These are phyloP conservation scores for Donacobius atricapilla DNA, from an alignment of 2,113 vertebrate genomes.

Conservation along the genomic window DNA sequence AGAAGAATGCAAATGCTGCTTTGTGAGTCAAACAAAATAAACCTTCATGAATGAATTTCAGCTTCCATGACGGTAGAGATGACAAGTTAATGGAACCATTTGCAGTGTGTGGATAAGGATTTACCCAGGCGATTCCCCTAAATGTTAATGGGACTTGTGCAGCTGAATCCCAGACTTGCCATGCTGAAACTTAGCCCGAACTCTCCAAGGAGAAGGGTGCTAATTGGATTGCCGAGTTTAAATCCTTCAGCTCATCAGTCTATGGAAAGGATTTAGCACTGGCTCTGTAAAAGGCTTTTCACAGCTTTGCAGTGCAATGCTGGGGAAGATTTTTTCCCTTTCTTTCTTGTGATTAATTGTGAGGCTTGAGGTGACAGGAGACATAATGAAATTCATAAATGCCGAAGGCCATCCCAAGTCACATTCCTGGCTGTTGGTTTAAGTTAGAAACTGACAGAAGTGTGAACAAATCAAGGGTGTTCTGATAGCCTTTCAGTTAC, in stretches of 20 bases:
- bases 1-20: background rate
- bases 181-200: background rate
- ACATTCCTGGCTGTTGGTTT: conserved; percentile 68
- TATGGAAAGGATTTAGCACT: conserved; percentile 44
- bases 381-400: conserved; percentile 68
- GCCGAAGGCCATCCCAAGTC: conserved; percentile 59
- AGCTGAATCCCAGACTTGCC: conserved; percentile 11
- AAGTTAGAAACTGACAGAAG: conserved; percentile 59
- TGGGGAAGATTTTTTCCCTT: background rate
- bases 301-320: conserved; percentile 12
- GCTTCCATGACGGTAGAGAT: background rate
- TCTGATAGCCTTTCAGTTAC: background rate
- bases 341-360: conserved; percentile 66
- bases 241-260: conserved; percentile 49
- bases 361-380: conserved; percentile 59
- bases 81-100: conserved; percentile 5
- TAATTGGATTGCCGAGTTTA: conserved; percentile 59
- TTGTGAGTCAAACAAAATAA: background rate
- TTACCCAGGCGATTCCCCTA: background rate
- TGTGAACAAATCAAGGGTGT: conserved; percentile 66
- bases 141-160: background rate
- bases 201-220: conserved; percentile 46
- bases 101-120: background rate
- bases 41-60: background rate
- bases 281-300: conserved; percentile 48